A percentile compares a stretch with the other conserved stretches of the same genome.
Evolutionary conservation across 2,797 vertebrate species (phyloP).

Genomic region (Bradypus variegatus): DNA sequence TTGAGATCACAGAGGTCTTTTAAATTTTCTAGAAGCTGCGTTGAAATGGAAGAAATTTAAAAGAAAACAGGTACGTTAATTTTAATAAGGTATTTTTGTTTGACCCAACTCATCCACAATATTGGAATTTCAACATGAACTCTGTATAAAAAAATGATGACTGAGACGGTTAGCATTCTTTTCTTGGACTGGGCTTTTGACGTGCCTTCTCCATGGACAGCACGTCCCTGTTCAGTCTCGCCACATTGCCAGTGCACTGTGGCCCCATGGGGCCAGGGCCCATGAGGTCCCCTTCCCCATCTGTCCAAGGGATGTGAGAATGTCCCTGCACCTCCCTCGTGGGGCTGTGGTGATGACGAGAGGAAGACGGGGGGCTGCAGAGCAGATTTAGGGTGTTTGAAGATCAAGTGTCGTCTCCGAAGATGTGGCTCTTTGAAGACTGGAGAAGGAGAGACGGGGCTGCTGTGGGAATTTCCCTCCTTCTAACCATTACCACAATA

Average conservation of each 20-base stretch:
- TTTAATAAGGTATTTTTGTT: background rate
- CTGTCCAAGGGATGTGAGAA: background rate
- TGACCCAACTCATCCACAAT: background rate
- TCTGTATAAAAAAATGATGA: background rate
- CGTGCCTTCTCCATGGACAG: rapidly evolving
- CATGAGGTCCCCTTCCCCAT: background rate
- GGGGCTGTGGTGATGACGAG: background rate
- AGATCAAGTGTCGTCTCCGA: background rate
- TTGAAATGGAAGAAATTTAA: background rate
- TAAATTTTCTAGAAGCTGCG: background rate
- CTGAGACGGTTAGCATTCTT: background rate
- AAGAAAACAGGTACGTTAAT: background rate
- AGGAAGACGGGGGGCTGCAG: background rate
- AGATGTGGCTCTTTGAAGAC: background rate
- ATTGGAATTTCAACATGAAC: background rate
- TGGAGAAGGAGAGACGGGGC: background rate
- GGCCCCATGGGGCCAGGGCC: background rate
- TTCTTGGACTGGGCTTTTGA: background rate
- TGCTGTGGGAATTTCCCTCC: background rate
- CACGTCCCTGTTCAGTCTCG: background rate
- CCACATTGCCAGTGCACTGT: background rate
- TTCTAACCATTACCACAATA: background rate
- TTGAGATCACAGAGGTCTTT: background rate
- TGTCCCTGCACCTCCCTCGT: background rate
- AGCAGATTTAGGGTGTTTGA: background rate